A percentile compares a stretch with the other conserved stretches of the same genome.
phyloP scores from a whole-genome alignment of 1,140 invertebrate genomes.

The Tetragnatha versicolor region DNA sequence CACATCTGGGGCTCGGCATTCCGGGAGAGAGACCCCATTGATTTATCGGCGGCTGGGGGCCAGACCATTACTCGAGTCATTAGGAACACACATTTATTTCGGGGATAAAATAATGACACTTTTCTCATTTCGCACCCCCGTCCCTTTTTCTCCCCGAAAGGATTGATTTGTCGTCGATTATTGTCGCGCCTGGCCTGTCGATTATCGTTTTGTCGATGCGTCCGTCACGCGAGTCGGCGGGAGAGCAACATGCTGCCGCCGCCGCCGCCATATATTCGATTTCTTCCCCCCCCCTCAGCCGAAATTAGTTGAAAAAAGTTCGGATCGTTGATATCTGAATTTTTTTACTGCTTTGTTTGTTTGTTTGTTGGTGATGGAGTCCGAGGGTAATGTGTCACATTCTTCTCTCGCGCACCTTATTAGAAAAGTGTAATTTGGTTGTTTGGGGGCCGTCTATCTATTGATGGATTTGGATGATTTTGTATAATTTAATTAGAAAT shows the following conservation, averaged over 20 bases:
- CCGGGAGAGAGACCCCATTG: slow-evolving; percentile 20
- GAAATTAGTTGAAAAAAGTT: not conserved
- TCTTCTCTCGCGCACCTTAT: too few species aligned
- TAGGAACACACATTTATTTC: slow-evolving; percentile 54
- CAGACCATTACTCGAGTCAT: slow-evolving; percentile 53
- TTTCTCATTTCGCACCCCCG: slow-evolving; percentile 41
- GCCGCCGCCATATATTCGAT: not conserved
- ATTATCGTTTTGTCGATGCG: slow-evolving; percentile 50
- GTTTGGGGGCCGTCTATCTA: too few species aligned
- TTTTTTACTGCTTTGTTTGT: not conserved
- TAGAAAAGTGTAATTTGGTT: too few species aligned
- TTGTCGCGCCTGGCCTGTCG: slow-evolving; percentile 41
- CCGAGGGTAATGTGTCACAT: too few species aligned
- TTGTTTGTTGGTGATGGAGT: not conserved
- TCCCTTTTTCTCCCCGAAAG: slow-evolving; percentile 16
- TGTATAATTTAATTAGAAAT: too few species aligned
- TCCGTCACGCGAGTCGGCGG: not conserved
- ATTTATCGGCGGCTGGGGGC: slow-evolving; percentile 46
- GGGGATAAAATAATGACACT: slow-evolving; percentile 55
- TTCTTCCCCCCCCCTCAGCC: not conserved
- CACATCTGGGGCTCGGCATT: slow-evolving; percentile 37
- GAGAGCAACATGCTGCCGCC: slow-evolving; percentile 3
- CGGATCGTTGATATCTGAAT: not conserved
- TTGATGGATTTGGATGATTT: too few species aligned
- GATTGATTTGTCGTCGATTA: slow-evolving; percentile 55